Conservation (phyloP, 2,797 vertebrate species). For the Lerista edwardsae region DNA sequence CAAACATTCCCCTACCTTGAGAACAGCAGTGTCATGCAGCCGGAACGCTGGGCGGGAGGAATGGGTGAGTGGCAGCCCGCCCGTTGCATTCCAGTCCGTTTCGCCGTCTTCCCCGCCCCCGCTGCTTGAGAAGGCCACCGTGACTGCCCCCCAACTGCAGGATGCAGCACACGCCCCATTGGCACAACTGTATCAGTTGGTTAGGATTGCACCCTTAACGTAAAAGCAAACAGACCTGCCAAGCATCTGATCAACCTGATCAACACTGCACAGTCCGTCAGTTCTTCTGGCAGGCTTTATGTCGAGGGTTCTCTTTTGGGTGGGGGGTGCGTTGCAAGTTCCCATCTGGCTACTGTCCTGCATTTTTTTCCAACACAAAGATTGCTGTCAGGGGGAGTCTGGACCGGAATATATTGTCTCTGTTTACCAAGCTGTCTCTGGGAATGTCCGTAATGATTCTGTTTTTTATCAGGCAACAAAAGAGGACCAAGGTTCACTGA, state of each 20-base stretch:
- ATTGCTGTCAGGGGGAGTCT: not conserved
- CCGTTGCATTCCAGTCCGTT: too few relatives aligned
- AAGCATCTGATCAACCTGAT: not conserved
- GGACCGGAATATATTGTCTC: constrained; percentile 55
- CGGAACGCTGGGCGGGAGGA: too few relatives aligned
- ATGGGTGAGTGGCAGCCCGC: too few relatives aligned
- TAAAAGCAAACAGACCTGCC: not conserved
- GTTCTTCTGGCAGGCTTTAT: constrained; percentile 7
- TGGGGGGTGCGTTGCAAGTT: not conserved
- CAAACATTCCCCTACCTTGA: too few relatives aligned
- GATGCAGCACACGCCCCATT: too few relatives aligned
- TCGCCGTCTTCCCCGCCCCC: too few relatives aligned
- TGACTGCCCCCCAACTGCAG: too few relatives aligned
- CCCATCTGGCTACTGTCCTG: not conserved
- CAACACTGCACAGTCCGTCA: not conserved
- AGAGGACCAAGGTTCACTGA: constrained; percentile 49
- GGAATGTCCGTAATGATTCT: constrained; percentile 63
- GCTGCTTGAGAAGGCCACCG: too few relatives aligned
- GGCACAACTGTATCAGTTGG: too few relatives aligned
- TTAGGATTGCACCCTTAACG: too few relatives aligned
- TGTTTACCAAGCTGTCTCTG: constrained; percentile 62
- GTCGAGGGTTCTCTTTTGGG: not conserved
- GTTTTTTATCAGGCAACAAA: constrained; percentile 60
- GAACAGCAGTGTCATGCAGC: too few relatives aligned
- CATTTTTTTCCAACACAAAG: constrained; percentile 25